A percentile compares a stretch with the other conserved stretches of the same genome.
These are phyloP conservation scores for Micrasema minimum DNA, from an alignment of 1,140 invertebrate species.

Conservation along the genomic window DNA sequence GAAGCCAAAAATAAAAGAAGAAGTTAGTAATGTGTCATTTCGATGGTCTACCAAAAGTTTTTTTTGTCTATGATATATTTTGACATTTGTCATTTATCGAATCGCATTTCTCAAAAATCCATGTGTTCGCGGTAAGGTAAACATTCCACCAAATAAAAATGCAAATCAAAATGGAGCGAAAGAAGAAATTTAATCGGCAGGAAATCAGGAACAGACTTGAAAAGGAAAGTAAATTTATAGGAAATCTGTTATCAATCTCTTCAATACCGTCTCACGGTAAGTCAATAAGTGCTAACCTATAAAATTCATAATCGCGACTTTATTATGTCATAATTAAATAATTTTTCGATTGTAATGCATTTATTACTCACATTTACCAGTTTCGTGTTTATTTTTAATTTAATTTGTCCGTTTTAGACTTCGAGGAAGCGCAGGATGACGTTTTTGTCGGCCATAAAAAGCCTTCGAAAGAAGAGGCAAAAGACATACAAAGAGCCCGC, in stretches of 20 bases:
- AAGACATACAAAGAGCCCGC: conserved; percentile 46
- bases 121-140: conserved; percentile 21
- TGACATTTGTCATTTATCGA: too few species aligned
- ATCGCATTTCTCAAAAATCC: too few species aligned
- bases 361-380: too few species aligned
- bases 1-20: too few species aligned
- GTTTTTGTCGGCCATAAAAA: conserved; percentile 47
- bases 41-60: too few species aligned
- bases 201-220: conserved; percentile 26
- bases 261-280: conserved; percentile 45
- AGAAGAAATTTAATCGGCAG: conserved; percentile 31
- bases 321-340: too few species aligned
- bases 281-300: conserved; percentile 32
- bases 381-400: background rate
- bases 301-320: conserved; percentile 6
- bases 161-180: conserved; percentile 36
- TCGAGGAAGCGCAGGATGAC: conserved; percentile 47
- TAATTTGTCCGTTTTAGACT: conserved; percentile 27
- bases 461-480: conserved; percentile 44
- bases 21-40: too few species aligned
- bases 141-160: conserved; percentile 19
- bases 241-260: conserved; percentile 33
- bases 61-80: too few species aligned
- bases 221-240: conserved; percentile 46
- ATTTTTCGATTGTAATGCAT: too few species aligned